These are phyloP conservation scores for Melitaea athalia DNA, from an alignment of 2,888 invertebrate genomes.

Conservation along the genomic window DNA sequence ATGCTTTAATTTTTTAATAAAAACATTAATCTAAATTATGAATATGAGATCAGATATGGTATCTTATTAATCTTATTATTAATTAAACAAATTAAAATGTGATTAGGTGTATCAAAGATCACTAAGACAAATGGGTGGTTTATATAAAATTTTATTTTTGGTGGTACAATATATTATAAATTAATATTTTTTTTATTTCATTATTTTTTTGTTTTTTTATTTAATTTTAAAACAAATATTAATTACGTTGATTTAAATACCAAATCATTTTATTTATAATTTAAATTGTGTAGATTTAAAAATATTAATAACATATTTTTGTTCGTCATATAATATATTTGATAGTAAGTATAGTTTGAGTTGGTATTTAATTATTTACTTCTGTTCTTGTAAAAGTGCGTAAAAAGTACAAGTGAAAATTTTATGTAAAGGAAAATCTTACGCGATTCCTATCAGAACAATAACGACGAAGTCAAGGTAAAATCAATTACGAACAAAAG, in stretches of 20 bases:
- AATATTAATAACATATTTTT: no score
- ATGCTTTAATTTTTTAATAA: no score
- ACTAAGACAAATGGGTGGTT: background rate
- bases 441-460: conserved; percentile 11
- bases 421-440: background rate
- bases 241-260: background rate
- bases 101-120: conserved; percentile 5
- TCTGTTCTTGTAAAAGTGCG: no score
- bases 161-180: background rate
- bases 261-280: background rate
- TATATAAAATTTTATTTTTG: background rate
- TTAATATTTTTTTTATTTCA: background rate
- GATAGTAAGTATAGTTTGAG: no score
- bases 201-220: background rate
- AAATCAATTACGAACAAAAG: background rate
- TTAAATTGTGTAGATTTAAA: no score
- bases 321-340: no score
- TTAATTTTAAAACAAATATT: background rate
- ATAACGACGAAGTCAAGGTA: conserved; percentile 4
- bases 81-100: conserved; percentile 10
- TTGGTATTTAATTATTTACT: no score
- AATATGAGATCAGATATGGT: background rate
- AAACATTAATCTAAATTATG: background rate
- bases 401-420: background rate
- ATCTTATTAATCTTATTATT: background rate